Evolutionary conservation across 2,113 vertebrate species (phyloP), one percentile per base, ranked within the genome.

Genomic region (Neogobius melanostomus): DNA sequence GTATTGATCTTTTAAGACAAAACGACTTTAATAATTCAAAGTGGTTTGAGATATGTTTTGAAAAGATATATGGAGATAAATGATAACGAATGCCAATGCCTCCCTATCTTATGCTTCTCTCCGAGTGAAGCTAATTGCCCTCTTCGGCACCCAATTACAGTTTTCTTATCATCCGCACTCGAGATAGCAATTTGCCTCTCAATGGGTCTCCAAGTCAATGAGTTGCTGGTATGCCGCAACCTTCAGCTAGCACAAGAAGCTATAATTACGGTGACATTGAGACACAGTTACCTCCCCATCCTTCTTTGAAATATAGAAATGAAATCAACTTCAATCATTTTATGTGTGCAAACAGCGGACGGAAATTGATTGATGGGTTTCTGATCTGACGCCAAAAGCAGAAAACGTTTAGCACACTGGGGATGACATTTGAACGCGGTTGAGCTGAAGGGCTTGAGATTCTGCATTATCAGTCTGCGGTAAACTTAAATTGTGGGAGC

Each of bases 141-240:
- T 89, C 77, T 82, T 56, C 74, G 69, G 52, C 75, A 80, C 77
- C 82, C 82, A 87, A 79, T 82, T 88, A 78, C 82, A 78, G 69
- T 75, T 83, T 85, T 76, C 82, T 87, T 87, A 87, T 87, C 76
- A 85, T 80, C 74, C 54, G 28, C 79, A 60, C 79, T 87, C 48
- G 67, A 87, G 82, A 82, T 85, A 57, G 83, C 81, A 85, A 86
- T 89, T 89, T 85, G 75, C 79, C 83, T 83, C 78, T 82, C 75
- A 53, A 79, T 81, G 76, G 69, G 78, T 77, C 85, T 74, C 62
- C 28, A 65, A 88, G 85, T 85, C 85, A 75, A 64, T 79, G 82
- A 88, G 76, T n/a, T 66, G 68, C 56, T 52, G 67, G 67, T 68
- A 67, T 76, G 67, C 77, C 74, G 76, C 74, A 85, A 76, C 82